Percentiles rank a stretch among this genome's conserved stretches.
phyloP scores from a whole-genome alignment of 2,888 invertebrate species.

The Crossocerus cetratus region DNA sequence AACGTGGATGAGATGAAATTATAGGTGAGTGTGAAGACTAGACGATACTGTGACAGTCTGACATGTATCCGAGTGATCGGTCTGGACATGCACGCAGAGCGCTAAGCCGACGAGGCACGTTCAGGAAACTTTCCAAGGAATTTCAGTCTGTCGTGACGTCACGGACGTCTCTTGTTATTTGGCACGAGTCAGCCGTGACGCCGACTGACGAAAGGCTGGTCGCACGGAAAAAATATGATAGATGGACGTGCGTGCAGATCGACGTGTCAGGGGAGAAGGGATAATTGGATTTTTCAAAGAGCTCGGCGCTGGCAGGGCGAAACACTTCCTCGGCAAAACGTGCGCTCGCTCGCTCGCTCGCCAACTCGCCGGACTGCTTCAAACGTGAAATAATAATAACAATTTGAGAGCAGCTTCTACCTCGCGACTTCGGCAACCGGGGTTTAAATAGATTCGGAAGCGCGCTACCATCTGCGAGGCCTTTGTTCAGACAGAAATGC shows the following conservation, averaged over 20 bases:
- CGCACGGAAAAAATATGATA: slow-evolving; percentile 25
- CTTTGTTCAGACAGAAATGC: too few relatives aligned
- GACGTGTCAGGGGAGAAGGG: slow-evolving; percentile 30
- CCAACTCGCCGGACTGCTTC: slow-evolving; percentile 24
- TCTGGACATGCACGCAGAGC: neutral
- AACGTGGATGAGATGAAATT: too few relatives aligned
- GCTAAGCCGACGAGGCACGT: neutral
- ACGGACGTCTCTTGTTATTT: slow-evolving; percentile 36
- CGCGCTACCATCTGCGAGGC: too few relatives aligned
- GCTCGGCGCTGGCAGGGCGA: slow-evolving; percentile 33
- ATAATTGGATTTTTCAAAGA: slow-evolving; percentile 52
- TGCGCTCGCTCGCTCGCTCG: slow-evolving; percentile 39
- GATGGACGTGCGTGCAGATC: slow-evolving; percentile 45
- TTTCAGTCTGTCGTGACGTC: slow-evolving; percentile 30
- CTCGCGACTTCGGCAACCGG: too few relatives aligned
- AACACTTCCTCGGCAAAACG: slow-evolving; percentile 48
- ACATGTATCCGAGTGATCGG: too few relatives aligned
- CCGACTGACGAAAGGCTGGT: slow-evolving; percentile 26
- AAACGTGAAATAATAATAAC: slow-evolving; percentile 54
- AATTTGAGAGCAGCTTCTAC: slow-evolving; percentile 2
- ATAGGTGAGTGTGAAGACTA: too few relatives aligned
- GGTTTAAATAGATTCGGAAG: too few relatives aligned
- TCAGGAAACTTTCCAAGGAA: slow-evolving; percentile 37
- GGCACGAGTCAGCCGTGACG: slow-evolving; percentile 36
- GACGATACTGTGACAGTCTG: too few relatives aligned